Evolutionary conservation across 2,888 invertebrate genomes (phyloP).

Genomic region (Temnothorax rugatulus): DNA sequence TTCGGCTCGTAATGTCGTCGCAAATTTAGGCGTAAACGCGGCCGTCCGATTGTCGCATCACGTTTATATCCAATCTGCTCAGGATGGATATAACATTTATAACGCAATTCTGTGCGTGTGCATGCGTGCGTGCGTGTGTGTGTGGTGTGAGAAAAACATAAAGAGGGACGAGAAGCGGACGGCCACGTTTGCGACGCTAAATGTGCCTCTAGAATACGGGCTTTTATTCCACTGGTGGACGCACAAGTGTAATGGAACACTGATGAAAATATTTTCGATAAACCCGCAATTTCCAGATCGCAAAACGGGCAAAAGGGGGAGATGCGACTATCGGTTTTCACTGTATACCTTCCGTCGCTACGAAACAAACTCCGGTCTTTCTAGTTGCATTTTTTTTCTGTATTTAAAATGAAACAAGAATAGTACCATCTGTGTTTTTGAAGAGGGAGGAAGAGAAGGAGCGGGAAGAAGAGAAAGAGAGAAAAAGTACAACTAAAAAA

Average conservation of each 20-base stretch:
- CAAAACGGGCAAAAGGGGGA: slow-evolving; percentile 25
- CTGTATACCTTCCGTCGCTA: slow-evolving; percentile 19
- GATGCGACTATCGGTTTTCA: slow-evolving; percentile 33
- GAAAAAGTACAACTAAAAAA: neutral
- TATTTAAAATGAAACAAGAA: slow-evolving; percentile 39
- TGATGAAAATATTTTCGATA: slow-evolving; percentile 35
- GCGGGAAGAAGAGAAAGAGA: neutral
- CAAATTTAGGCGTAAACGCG: slow-evolving; percentile 1
- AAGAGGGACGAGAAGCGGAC: slow-evolving; percentile 12
- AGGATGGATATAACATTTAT: slow-evolving; percentile 10
- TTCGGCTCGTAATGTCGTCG: neutral
- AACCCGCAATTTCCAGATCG: slow-evolving; percentile 47
- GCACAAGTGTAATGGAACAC: slow-evolving; percentile 34
- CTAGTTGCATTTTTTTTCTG: slow-evolving; percentile 2
- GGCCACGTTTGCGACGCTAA: slow-evolving; percentile 20
- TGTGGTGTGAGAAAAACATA: neutral
- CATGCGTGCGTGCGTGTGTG: neutral
- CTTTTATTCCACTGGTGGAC: slow-evolving; percentile 26
- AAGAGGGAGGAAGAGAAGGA: neutral
- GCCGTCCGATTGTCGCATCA: slow-evolving; percentile 9
- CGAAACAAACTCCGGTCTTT: slow-evolving; percentile 22
- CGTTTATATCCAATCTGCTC: slow-evolving; percentile 1
- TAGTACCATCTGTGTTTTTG: neutral
- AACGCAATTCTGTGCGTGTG: neutral
- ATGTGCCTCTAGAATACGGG: slow-evolving; percentile 25